Evolutionary conservation across 1,140 invertebrate species (phyloP).

Genomic region (Drosophila elegans): DNA sequence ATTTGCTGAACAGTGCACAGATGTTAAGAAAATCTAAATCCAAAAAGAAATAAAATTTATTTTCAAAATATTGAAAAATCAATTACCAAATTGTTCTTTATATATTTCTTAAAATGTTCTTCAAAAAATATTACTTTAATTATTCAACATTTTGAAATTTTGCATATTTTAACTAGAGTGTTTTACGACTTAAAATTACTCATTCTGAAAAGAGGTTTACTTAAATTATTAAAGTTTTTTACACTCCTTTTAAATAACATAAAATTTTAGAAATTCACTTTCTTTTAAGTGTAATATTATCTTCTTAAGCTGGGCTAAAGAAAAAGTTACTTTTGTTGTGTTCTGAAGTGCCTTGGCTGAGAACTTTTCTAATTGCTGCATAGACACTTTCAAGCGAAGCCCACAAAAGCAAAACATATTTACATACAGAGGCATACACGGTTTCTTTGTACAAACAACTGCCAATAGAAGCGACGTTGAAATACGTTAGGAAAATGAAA

Average conservation of each 20-base stretch:
- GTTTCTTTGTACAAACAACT: constrained; percentile 21
- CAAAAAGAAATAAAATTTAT: too few species aligned
- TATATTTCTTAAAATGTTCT: too few species aligned
- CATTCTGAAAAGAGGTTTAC: too few species aligned
- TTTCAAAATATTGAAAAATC: neutral
- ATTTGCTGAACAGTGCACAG: constrained; percentile 17
- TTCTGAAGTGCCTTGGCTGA: constrained; percentile 37
- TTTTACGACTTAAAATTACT: too few species aligned
- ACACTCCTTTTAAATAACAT: too few species aligned
- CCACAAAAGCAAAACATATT: constrained; percentile 28
- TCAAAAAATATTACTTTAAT: too few species aligned
- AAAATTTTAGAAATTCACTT: neutral
- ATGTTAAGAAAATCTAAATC: too few species aligned
- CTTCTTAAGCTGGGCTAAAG: neutral
- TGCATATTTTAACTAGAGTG: too few species aligned
- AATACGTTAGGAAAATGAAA: constrained; percentile 7
- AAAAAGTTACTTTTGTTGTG: constrained; percentile 26
- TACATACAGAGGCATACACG: constrained; percentile 19
- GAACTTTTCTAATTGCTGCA: constrained; percentile 74
- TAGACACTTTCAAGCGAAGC: constrained; percentile 54
- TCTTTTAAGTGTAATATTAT: neutral
- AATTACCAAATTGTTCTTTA: too few species aligned
- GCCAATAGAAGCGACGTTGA: neutral
- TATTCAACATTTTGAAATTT: too few species aligned
- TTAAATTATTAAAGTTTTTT: too few species aligned